phyloP scores from a whole-genome alignment of 2,888 invertebrate genomes.

The Exephanes ischioxanthus region DNA sequence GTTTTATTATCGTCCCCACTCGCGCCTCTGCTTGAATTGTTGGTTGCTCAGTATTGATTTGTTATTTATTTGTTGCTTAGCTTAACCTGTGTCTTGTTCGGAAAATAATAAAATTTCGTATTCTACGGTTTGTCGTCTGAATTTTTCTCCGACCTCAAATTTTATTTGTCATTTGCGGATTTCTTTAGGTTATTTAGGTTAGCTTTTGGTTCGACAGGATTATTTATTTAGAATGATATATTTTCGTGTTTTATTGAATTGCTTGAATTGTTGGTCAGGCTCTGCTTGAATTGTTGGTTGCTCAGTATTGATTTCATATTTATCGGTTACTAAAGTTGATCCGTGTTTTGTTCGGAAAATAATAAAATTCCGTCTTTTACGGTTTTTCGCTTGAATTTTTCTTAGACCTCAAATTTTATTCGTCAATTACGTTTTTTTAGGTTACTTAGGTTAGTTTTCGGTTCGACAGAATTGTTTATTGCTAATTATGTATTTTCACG shows the following conservation, averaged over 20 bases:
- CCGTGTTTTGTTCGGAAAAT: no score
- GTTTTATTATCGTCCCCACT: neutral
- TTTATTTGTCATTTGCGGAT: neutral
- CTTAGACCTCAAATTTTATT: neutral
- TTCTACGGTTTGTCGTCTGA: no score
- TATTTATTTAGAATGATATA: neutral
- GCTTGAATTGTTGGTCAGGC: neutral
- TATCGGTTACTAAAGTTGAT: neutral
- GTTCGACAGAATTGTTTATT: neutral
- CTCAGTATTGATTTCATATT: neutral
- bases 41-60: neutral
- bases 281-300: neutral
- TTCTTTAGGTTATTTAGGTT: neutral
- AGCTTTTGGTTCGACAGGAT: neutral
- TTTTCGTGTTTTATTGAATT: neutral
- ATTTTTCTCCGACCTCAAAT: neutral
- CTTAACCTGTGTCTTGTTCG: no score
- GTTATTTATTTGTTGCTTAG: neutral
- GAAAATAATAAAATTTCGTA: no score
- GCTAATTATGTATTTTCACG: neutral
- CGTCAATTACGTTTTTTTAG: neutral
- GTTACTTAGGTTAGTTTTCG: constrained; percentile 3
- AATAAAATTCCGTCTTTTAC: no score
- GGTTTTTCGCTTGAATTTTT: neutral
- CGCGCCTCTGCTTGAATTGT: neutral